These are phyloP conservation scores for Cosmorhoe ocellata DNA, from an alignment of 2,888 invertebrate genomes.

Conservation along the genomic window DNA sequence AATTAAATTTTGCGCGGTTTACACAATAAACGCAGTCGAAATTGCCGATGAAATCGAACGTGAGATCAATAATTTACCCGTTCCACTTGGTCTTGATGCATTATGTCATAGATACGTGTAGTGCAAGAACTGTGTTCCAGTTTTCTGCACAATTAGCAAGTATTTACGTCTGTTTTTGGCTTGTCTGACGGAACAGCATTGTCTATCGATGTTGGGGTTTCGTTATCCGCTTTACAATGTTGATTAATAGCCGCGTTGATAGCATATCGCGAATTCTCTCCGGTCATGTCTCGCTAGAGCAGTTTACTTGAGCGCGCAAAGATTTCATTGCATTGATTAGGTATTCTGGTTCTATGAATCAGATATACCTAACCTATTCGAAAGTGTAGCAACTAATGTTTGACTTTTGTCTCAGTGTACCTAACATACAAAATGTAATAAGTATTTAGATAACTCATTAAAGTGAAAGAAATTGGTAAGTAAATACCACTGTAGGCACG, in stretches of 20 bases:
- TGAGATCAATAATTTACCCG: constrained; percentile 73
- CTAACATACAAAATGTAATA: no score
- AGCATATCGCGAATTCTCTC: constrained; percentile 45
- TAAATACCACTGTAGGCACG: no score
- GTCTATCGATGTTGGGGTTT: constrained; percentile 42
- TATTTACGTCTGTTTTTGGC: constrained; percentile 48
- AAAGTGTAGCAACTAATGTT: no score
- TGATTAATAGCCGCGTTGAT: constrained; percentile 54
- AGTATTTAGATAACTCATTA: no score
- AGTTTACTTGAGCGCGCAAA: constrained; percentile 48
- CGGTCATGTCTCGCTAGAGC: constrained; percentile 43
- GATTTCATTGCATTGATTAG: constrained; percentile 2
- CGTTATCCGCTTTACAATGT: constrained; percentile 37
- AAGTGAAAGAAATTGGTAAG: no score
- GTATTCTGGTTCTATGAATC: not conserved
- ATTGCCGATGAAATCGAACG: constrained; percentile 65
- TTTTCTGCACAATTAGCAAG: constrained; percentile 55
- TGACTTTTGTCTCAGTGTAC: no score
- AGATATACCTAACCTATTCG: not conserved
- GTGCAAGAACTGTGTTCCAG: constrained; percentile 50
- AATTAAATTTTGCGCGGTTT: constrained; percentile 48
- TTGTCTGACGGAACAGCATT: constrained; percentile 37
- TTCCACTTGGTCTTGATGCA: constrained; percentile 43
- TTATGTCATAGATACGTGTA: constrained; percentile 54
- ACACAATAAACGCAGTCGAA: constrained; percentile 49